Evolutionary conservation across 1,140 invertebrate genomes (phyloP).

Genomic region (Halyomorpha halys): DNA sequence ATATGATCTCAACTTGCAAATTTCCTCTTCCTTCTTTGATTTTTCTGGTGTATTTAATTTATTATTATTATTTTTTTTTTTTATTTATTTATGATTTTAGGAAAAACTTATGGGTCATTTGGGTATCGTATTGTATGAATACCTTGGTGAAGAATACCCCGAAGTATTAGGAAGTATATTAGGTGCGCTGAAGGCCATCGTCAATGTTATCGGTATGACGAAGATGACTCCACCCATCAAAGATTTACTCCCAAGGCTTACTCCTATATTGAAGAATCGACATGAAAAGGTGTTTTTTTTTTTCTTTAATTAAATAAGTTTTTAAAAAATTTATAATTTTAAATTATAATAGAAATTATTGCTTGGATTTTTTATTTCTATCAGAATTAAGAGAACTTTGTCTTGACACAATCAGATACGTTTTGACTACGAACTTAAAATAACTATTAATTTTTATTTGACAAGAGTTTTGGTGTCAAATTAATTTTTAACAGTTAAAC

Average conservation of each 20-base stretch:
- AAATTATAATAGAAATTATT: conserved; percentile 21
- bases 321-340: conserved; percentile 13
- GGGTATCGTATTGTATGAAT: conserved; percentile 98
- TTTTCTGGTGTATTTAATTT: too few relatives aligned
- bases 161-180: conserved; percentile 98
- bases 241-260: conserved; percentile 90
- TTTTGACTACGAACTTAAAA: too few relatives aligned
- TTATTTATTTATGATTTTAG: conserved; percentile 39
- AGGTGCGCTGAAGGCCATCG: conserved; percentile 95
- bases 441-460: too few relatives aligned
- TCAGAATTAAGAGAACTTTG: conserved; percentile 22
- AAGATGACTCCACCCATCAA: conserved; percentile 99
- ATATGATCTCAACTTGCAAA: too few relatives aligned
- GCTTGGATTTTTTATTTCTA: not conserved
- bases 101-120: conserved; percentile 99
- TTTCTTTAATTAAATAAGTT: not conserved
- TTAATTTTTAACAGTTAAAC: too few relatives aligned
- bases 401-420: not conserved
- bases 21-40: too few relatives aligned
- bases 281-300: conserved; percentile 46
- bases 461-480: too few relatives aligned
- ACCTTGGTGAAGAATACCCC: conserved; percentile 98
- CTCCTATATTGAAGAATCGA: conserved; percentile 93
- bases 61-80: not conserved
- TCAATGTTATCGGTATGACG: conserved; percentile 99